Conservation (phyloP, 2,797 vertebrate species). For the Octomys mimax region DNA sequence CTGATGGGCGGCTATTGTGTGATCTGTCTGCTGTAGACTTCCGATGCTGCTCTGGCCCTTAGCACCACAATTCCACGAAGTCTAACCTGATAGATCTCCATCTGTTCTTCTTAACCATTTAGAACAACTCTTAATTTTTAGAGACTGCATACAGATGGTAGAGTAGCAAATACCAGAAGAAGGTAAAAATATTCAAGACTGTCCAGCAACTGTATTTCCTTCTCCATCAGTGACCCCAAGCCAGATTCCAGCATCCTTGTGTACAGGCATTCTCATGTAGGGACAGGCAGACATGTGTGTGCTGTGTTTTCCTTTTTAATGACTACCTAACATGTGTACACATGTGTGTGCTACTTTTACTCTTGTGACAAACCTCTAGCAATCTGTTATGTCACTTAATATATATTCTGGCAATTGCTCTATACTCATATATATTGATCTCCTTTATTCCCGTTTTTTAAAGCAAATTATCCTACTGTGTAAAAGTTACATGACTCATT, state of each 20-base stretch:
- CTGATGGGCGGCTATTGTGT: slow-evolving; percentile 24
- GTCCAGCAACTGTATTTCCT: neutral
- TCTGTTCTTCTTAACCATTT: neutral
- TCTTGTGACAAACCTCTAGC: neutral
- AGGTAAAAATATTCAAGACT: neutral
- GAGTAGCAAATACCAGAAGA: slow-evolving; percentile 1
- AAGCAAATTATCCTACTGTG: neutral
- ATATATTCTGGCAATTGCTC: neutral
- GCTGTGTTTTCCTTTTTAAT: neutral
- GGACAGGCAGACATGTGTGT: neutral
- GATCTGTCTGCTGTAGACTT: slow-evolving; percentile 36
- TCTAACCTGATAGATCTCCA: neutral
- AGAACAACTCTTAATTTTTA: neutral
- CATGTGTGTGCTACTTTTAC: neutral
- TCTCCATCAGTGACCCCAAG: neutral
- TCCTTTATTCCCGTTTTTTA: neutral
- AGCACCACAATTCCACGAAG: neutral
- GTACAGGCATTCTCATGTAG: neutral
- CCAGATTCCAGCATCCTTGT: neutral
- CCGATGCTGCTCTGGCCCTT: neutral
- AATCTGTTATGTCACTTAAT: neutral
- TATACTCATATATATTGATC: neutral
- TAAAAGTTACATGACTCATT: neutral
- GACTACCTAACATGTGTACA: neutral
- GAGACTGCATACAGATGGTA: neutral